Evolutionary conservation across 2,113 vertebrate species (phyloP).

Genomic region (Corythaeola cristata): DNA sequence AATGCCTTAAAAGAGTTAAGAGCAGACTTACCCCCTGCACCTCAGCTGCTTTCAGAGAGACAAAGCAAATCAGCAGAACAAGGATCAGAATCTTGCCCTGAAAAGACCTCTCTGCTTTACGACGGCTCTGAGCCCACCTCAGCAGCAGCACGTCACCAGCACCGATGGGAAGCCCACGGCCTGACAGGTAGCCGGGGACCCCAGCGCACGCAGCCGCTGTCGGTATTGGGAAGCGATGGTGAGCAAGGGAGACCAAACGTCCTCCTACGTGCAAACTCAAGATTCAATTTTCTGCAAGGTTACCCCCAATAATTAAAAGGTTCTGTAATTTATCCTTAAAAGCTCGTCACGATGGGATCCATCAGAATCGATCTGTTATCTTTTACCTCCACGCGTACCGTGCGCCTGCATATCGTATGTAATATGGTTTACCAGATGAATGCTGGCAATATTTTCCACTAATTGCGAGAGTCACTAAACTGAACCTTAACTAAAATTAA

Average conservation of each 20-base stretch:
- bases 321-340: conserved; percentile 89
- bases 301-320: conserved; percentile 91
- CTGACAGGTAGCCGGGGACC: not conserved
- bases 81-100: not conserved
- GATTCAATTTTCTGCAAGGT: conserved; percentile 80
- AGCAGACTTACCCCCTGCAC: not conserved
- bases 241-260: conserved; percentile 77
- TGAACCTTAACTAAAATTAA: conserved; percentile 74
- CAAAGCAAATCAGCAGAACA: not conserved
- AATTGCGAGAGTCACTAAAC: conserved; percentile 71
- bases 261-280: conserved; percentile 61
- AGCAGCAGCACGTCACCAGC: not conserved
- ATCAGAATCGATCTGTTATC: conserved; percentile 85
- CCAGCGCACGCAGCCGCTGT: not conserved
- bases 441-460: conserved; percentile 54
- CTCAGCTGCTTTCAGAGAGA: not conserved
- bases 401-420: not conserved
- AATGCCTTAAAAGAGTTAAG: not conserved
- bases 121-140: not conserved
- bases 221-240: conserved; percentile 64
- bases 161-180: not conserved
- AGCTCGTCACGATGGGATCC: conserved; percentile 87
- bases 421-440: conserved; percentile 52
- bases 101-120: not conserved
- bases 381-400: conserved; percentile 43